Conservation (phyloP, 2,113 vertebrate genomes). For the Ochotona princeps region DNA sequence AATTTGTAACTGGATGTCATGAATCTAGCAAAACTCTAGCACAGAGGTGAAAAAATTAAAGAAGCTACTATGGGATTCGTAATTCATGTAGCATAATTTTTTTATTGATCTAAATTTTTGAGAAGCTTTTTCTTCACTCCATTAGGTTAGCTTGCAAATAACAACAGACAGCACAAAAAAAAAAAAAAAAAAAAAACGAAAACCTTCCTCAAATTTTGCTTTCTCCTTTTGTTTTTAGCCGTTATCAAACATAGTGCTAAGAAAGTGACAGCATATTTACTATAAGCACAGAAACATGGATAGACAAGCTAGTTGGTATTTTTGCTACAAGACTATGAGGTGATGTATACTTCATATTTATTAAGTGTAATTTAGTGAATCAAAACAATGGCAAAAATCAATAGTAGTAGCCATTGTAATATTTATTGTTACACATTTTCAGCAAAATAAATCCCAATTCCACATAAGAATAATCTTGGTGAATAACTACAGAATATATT, state of each 20-base stretch:
- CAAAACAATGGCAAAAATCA: not conserved
- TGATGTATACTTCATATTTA: not conserved
- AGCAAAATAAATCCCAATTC: not conserved
- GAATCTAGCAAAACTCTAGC: conserved; percentile 8
- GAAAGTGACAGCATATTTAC: not conserved
- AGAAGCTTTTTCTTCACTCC: not conserved
- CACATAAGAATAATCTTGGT: not conserved
- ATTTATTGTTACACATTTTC: not conserved
- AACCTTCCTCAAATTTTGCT: not conserved
- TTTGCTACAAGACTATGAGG: not conserved
- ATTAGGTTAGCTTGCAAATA: not conserved
- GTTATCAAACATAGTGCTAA: not conserved
- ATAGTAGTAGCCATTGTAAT: not conserved
- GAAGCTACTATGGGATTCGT: not conserved
- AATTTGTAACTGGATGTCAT: not conserved
- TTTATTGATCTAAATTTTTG: not conserved
- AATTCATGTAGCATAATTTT: not conserved
- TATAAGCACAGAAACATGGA: not conserved
- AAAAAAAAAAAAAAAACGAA: no score
- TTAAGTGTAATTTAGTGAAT: not conserved
- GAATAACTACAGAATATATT: not conserved
- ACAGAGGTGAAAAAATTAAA: not conserved
- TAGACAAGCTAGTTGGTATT: not conserved
- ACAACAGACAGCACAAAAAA: no score
- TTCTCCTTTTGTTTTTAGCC: not conserved